Evolutionary conservation across 37 sponge, comb jelly and placozoan genomes (phyloP).

Genomic region (Haliclona indistincta): DNA sequence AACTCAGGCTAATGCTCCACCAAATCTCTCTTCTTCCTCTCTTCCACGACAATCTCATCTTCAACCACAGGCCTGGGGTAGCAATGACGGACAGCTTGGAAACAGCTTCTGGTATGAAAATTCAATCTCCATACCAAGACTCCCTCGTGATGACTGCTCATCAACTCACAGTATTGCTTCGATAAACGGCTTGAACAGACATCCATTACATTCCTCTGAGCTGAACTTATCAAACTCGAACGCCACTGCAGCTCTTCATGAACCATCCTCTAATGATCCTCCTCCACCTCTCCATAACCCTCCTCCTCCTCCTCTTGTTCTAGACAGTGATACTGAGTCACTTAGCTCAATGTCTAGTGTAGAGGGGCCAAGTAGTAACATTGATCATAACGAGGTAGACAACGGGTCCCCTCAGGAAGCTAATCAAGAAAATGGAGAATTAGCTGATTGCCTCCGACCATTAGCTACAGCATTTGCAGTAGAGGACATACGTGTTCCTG

Average conservation of each 20-base stretch:
- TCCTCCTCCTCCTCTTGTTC: neutral
- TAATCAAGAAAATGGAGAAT: too few relatives aligned
- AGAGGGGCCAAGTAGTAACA: neutral
- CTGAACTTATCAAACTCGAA: too few relatives aligned
- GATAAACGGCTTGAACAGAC: neutral
- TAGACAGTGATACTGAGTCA: neutral
- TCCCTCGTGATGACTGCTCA: neutral
- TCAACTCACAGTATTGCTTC: neutral
- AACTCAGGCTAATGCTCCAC: neutral
- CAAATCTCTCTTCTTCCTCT: too few relatives aligned
- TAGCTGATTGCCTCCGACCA: too few relatives aligned
- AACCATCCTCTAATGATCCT: neutral
- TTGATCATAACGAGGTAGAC: neutral
- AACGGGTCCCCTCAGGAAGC: too few relatives aligned
- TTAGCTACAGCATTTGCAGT: neutral
- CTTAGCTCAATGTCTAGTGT: neutral
- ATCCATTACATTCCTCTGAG: too few relatives aligned
- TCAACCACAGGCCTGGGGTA: neutral
- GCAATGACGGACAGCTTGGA: neutral
- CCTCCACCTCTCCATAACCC: neutral
- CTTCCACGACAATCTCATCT: too few relatives aligned
- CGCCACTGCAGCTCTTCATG: neutral
- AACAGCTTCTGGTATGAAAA: slow-evolving; percentile 7
- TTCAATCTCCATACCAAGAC: slow-evolving; percentile 2
- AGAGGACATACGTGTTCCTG: neutral